Conservation (phyloP, 2,888 invertebrate species). For the Drosophila pseudotakahashii region DNA sequence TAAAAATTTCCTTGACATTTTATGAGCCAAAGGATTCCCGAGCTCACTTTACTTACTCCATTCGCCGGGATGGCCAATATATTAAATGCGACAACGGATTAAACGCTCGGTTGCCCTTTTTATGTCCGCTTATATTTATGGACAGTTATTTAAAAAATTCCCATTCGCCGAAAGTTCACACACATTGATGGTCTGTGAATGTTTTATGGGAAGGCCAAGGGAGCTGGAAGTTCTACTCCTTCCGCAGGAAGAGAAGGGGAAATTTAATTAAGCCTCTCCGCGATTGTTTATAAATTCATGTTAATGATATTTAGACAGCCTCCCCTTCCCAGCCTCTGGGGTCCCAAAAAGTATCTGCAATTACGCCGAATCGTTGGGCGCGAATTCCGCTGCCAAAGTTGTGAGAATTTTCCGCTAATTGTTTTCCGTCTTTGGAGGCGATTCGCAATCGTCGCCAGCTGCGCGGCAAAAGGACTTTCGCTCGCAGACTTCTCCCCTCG, state of each 20-base stretch:
- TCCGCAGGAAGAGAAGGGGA: conserved; percentile 23
- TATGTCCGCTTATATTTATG: conserved; percentile 66
- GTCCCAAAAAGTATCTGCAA: conserved; percentile 65
- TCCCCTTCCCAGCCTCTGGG: neutral
- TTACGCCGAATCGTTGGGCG: conserved; percentile 67
- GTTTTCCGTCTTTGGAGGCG: conserved; percentile 51
- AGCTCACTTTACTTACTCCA: conserved; percentile 39
- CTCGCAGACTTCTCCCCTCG: conserved; percentile 52
- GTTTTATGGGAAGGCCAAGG: conserved; percentile 23
- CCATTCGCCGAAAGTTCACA: conserved; percentile 29
- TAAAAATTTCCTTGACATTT: conserved; percentile 63
- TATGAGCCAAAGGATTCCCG: conserved; percentile 61
- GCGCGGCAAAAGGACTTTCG: conserved; percentile 33
- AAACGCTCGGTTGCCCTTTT: conserved; percentile 68
- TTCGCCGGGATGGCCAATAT: conserved; percentile 46
- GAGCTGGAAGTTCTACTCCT: conserved; percentile 5
- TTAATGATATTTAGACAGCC: conserved; percentile 72
- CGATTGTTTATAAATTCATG: conserved; percentile 80
- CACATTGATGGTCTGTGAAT: conserved; percentile 43
- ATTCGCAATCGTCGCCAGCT: conserved; percentile 43
- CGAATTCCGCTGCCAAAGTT: conserved; percentile 51
- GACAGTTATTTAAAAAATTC: conserved; percentile 65
- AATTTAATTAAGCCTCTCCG: conserved; percentile 75
- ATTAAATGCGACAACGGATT: conserved; percentile 67
- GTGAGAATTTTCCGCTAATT: conserved; percentile 71